Base-by-base conservation (phyloP, 2,888 invertebrate species). In the Polyommatus icarus region DNA sequence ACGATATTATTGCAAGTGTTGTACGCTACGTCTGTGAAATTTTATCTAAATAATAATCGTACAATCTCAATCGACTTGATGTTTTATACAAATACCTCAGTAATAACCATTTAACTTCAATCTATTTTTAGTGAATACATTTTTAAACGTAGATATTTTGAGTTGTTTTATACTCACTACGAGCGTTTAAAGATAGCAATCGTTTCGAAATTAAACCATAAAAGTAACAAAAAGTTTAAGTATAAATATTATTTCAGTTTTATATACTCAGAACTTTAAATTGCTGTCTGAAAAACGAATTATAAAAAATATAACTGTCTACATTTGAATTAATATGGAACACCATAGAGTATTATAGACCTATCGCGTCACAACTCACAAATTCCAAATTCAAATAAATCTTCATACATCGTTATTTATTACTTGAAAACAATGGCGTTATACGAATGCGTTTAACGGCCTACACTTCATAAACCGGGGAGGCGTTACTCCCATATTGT, bases 401-500 rank as follows among this genome's bases (percentile, higher is more conserved):
- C 36, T 40, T 40, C 36, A 71, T n/a, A 72, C 7, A 36, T 15
- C n/a, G 36, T 18, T 36, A 72, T 72, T 72, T 72, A 72, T 72
- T 40, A 40, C 72, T 40, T 72, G 36, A 72, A 72, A 72, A 72
- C 72, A 72, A 72, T 72, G 40, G 36, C 29, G 67, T 24, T 67
- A 67, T 6, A 18, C 67, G 67, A 40, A 72, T 72, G 72, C 40
- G 72, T 72, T 72, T 72, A 72, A 72, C 72, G 72, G 8, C 40
- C 12, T 15, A 40, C 24, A 72, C 72, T 72, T 40, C 72, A 72
- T 72, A 40, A 72, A 72, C 40, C 4, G 10, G 40, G 36, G 40
- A 72, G 72, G 72, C 72, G 72, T 72, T 78, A 79, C 75, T 76
- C 76, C 73, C 76, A 75, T 79, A 79, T 77, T 71, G 77, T 75